Base-by-base conservation (phyloP, 64 coral and sea anemone species). In the Trachythela sp. region DNA sequence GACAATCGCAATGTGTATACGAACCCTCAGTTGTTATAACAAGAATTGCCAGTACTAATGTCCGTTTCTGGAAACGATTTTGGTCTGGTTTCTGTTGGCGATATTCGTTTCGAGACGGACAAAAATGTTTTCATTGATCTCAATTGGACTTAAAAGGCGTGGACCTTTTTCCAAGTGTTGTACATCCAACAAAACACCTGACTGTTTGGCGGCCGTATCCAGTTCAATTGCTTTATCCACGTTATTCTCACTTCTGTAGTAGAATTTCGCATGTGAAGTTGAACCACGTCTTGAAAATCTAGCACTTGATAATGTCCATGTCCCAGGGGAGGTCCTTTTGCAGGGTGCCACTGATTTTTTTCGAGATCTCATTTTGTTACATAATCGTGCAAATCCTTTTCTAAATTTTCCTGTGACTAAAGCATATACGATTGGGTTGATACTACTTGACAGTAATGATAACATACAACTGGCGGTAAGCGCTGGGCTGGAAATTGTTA, bases 381-480 rank as follows among this genome's bases (percentile, higher is more conserved):
- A 80, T 18, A 80, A 80, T 15, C 75, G 9, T 39, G 37, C 30
- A 22, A 80, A 80, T 80, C 75, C 75, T 37, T 80, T 80, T 14
- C 75, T 35, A 36, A 80, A 80, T 36, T 80, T 80, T 15, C 75
- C 75, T 18, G 75, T 80, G 37, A 80, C 33, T 22, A 80, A 80
- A 34, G 75, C 75, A 30, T 80, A 80, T 29, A 80, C 75, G 37
- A 80, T 80, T 15, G 75, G 75, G 75, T 80, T 80, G 33, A 80
- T 39, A 29, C 75, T 39, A 38, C 75, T 37, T 39, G 75, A 80
- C 13, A 80, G 37, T 35, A 80, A 30, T 39, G 75, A 35, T 80
- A 80, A 80, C 31, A 80, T 37, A 15, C 33, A 80, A 80, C 75
- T 37, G 15, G 75, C 37, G 75, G 75, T 80, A 6, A 80, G 31